Base-by-base conservation (phyloP, 2,888 invertebrate genomes). In the Cylindroiulus punctatus region DNA sequence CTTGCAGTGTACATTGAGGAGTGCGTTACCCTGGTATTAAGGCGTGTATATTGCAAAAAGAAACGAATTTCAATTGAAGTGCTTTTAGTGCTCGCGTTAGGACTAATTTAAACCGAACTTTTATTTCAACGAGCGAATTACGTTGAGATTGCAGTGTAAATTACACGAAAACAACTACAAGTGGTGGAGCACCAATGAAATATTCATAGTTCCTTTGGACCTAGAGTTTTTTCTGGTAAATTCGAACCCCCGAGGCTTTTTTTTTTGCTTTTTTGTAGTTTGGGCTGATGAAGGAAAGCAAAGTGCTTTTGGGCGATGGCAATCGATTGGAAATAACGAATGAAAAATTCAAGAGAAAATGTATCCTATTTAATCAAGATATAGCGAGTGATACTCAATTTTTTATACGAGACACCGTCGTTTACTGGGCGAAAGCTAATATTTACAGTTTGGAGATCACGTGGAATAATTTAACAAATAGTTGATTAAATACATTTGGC, bases 291-390 rank as follows among this genome's bases (percentile, higher is more conserved):
- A 76, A 76, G 76, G 30, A 30, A 30, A 76, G 76, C 76, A 30
- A 76, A 76, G 76, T 76, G 76, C 76, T 76, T 76, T 76, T 76
- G 30, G 76, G 76, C 76, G 30, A 76, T 76, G 76, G 30, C 76
- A 76, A 76, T 76, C 76, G 76, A 76, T 76, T 30, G 76, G 76
- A 76, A 76, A 76, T 76, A 30, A 76, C 76, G 76, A 76, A 76
- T 76, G 76, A 76, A 76, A 76, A 76, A 76, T 76, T 76, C 76
- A 76, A 76, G 30, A 76, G 76, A 76, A 76, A 76, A 76, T 76
- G 76, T 76, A 76, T 14, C 30, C 76, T 30, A 30, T 76, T 76
- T 76, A 32, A 76, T 76, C 76, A 30, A 30, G 76, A 32, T 76
- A 30, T 17, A 30, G 76, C 30, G 76, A 30, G 12, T 14, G 76